phyloP scores from a whole-genome alignment of 2,888 invertebrate genomes.

The Meiosimyza platycephala region DNA sequence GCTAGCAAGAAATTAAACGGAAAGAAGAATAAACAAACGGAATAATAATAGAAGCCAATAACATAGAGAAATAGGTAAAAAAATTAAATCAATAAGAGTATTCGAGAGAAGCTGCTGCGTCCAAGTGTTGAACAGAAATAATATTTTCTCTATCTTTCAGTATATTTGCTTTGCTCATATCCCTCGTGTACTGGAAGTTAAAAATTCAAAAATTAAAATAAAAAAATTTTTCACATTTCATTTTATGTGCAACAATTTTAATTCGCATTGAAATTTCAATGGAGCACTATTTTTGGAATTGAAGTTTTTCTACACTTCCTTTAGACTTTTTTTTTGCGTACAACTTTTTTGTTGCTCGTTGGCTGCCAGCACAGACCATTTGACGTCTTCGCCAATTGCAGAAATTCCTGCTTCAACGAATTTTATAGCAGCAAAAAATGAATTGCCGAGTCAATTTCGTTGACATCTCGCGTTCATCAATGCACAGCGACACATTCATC shows the following conservation, averaged over 20 bases:
- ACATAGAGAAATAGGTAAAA: too few relatives aligned
- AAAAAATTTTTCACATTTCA: constrained; percentile 29
- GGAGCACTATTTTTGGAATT: constrained; percentile 56
- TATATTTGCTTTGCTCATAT: neutral
- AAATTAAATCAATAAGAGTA: too few relatives aligned
- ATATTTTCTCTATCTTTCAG: neutral
- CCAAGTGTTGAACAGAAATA: too few relatives aligned
- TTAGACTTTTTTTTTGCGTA: constrained; percentile 30
- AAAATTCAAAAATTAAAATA: neutral
- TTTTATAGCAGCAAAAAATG: constrained; percentile 36
- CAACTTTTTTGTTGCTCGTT: constrained; percentile 23
- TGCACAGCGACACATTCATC: constrained; percentile 57
- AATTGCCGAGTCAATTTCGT: constrained; percentile 62
- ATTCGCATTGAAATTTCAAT: constrained; percentile 59
- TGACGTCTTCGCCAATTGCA: constrained; percentile 30
- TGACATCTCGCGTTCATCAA: constrained; percentile 67
- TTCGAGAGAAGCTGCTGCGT: too few relatives aligned
- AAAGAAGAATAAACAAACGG: too few relatives aligned
- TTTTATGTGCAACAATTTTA: constrained; percentile 53
- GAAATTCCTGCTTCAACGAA: constrained; percentile 19
- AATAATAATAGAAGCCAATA: too few relatives aligned
- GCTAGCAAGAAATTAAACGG: too few relatives aligned
- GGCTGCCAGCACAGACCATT: constrained; percentile 19
- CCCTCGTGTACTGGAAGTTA: neutral
- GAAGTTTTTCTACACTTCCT: constrained; percentile 34